phyloP scores from a whole-genome alignment of 2,797 vertebrate genomes.

The Coendou prehensilis region DNA sequence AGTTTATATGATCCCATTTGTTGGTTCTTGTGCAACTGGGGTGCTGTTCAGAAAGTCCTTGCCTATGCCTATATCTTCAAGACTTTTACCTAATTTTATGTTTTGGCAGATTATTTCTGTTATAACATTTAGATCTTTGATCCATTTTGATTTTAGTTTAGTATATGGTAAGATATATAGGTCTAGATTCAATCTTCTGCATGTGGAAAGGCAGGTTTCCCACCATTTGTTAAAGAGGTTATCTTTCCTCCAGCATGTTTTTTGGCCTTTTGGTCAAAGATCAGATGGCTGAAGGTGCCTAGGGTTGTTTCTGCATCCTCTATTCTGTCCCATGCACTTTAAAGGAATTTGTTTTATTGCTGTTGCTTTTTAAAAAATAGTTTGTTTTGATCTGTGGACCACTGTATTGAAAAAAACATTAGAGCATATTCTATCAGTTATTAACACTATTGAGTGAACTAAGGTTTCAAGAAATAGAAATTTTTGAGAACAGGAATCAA shows the following conservation, averaged over 20 bases:
- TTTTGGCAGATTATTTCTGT: neutral
- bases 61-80: neutral
- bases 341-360: neutral
- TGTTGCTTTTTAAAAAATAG: neutral
- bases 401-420: neutral
- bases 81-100: neutral
- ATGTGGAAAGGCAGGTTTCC: neutral
- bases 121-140: neutral
- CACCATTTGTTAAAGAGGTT: neutral
- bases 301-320: neutral
- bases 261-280: neutral
- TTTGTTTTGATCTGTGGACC: neutral
- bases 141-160: neutral
- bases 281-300: neutral
- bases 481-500: neutral
- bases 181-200: neutral
- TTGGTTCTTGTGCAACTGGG: neutral
- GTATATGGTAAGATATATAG: neutral
- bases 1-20: neutral
- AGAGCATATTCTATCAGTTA: neutral
- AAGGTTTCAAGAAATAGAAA: neutral
- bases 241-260: neutral
- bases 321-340: neutral
- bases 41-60: neutral
- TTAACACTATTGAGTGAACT: neutral